Base-by-base conservation (phyloP, 1,140 invertebrate genomes). In the Theocolax elegans region DNA sequence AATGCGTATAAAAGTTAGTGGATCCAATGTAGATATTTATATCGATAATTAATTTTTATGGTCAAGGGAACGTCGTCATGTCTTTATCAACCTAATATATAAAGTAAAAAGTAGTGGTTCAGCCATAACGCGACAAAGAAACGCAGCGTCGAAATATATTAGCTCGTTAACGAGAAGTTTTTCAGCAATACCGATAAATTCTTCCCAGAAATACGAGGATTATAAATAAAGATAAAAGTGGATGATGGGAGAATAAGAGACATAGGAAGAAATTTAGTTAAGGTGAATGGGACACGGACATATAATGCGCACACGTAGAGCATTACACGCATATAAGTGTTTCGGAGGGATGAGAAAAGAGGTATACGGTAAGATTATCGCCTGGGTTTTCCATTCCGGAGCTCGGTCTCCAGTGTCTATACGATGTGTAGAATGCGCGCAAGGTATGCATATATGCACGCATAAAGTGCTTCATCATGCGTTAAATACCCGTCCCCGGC, bases 381-480 rank as follows among this genome's bases (percentile, higher is more conserved):
- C 8, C 17, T 48, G 3, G 49, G 2, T 53, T 29, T 27, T 53
- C 29, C 49, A 29, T 1, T n/a, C 25, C 17, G 56, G 49, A 58
- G 53, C 48, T 19, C 17, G 23, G n/a, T 13, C 59, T 63, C 23
- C 35, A 6, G 35, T 6, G 6, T 7, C 12, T 38, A 38, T 29
- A 63, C 67, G 65, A 71, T 73, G 56, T 67, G 58, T 38, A 62
- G 19, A 48, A 21, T 17, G 46, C 48, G 46, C n/a, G n/a, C n/a
- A n/a, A n/a, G n/a, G 17, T 19, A 13, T 21, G 31, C 31, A 71
- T 74, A 72, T 73, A 56, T 62, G 71, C 70, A 74, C 70, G 25
- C 65, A 65, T 62, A 60, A 68, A 72, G 65, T 63, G 49, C 63
- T 74, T 76, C 73, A 71, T 78, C 75, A 75, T 69, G 35, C 72